Conservation (phyloP, 2,888 invertebrate genomes). For the Zaprionus obscuricornis region DNA sequence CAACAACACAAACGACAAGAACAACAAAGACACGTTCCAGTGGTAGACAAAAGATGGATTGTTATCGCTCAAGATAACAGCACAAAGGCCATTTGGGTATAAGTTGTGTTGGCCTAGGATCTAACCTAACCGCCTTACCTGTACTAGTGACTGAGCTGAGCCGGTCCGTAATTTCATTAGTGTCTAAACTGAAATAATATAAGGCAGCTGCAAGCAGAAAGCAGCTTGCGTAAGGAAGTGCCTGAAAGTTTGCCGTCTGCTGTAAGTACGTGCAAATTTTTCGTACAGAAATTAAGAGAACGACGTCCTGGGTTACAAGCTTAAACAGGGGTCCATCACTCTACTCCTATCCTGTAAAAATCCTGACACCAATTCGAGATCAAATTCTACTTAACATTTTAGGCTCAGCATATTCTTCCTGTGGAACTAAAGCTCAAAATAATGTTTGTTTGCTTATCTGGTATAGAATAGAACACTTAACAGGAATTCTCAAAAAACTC, state of each 20-base stretch:
- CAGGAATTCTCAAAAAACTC: no score
- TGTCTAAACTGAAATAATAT: conserved; percentile 56
- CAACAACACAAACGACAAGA: conserved; percentile 3
- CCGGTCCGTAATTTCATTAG: conserved; percentile 70
- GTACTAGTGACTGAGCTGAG: conserved; percentile 7
- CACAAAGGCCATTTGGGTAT: conserved; percentile 3
- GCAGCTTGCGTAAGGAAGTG: conserved; percentile 29
- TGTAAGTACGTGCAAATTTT: conserved; percentile 72
- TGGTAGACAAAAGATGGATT: conserved; percentile 80
- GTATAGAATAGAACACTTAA: no score
- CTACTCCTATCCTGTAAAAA: no score
- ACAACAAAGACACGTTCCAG: conserved; percentile 41
- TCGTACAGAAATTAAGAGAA: conserved; percentile 65
- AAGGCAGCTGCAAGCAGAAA: conserved; percentile 25
- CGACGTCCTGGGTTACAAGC: conserved; percentile 26
- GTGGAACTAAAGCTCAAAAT: conserved; percentile 52
- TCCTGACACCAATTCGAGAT: conserved; percentile 25
- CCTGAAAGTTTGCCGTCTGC: conserved; percentile 54
- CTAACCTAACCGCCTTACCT: conserved; percentile 12
- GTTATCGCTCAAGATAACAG: conserved; percentile 82
- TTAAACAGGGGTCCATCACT: no score
- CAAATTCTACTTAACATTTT: conserved; percentile 59
- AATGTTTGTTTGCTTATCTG: conserved; percentile 58
- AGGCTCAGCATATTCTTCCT: conserved; percentile 38
- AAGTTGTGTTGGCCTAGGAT: conserved; percentile 6